Evolutionary conservation across 2,797 vertebrate genomes (phyloP), one percentile per base, ranked within the genome.

Genomic region (Odontamblyopus rebecca): DNA sequence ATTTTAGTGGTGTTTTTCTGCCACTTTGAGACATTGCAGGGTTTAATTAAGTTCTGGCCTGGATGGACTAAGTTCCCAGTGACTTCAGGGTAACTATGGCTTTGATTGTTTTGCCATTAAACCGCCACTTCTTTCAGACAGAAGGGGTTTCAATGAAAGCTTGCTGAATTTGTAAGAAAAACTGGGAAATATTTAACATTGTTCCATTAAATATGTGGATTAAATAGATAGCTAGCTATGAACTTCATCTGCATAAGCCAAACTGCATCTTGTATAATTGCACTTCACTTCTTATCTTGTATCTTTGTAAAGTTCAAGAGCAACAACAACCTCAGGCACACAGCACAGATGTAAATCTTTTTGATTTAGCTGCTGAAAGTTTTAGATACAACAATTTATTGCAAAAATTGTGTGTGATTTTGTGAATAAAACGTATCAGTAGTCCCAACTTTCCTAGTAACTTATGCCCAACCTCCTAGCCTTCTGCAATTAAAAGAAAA

Each of bases 1-100:
- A 78, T 75, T 65, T 38, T 88, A 85, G 88, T 80, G 72, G 66
- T 61, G 78, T 89, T 86, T 83, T 57, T 63, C 79, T 85, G 60
- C 66, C 77, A 83, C 81, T 79, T 84, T 62, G 62, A 90, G 88
- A 91, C 87, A 84, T 83, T 88, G 73, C 32, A 6, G 77, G 82
- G 88, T 88, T 90, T 92, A 91, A 92, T 92, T 91, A 90, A 91
- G 81, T 88, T 82, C 71, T 71, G 80, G 83, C 83, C 71, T 83
- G 90, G 86, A 89, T 91, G 78, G 84, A 90, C 81, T 89, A 48
- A 86, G 84, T 89, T 91, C 85, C 86, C 81, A 82, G 86, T 89
- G 88, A 91, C 85, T 89, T 84, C 84, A 74, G 67, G 88, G 89
- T 85, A 85, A 82, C 87, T 86, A 73, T 77, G 77, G 72, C 74